phyloP scores from a whole-genome alignment of 2,113 vertebrate species.

The Carassius auratus region DNA sequence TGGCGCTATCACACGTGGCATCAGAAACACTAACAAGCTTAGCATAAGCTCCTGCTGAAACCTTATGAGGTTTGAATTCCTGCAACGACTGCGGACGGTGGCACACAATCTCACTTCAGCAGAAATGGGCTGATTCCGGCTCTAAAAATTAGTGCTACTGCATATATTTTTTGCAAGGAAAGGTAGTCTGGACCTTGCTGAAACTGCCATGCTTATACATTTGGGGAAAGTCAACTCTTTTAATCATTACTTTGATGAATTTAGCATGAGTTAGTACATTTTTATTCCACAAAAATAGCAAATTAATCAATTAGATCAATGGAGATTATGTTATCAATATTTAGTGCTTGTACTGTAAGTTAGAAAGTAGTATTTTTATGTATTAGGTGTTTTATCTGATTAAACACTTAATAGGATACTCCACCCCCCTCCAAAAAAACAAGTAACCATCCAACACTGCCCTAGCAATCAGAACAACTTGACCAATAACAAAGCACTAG shows the following conservation, averaged over 20 bases:
- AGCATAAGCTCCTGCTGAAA: constrained; percentile 98
- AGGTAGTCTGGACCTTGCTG: constrained; percentile 71
- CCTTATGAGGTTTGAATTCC: constrained; percentile 99
- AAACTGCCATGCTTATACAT: constrained; percentile 70
- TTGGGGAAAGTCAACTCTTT: constrained; percentile 66
- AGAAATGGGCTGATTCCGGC: constrained; percentile 83
- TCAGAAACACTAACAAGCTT: constrained; percentile 99
- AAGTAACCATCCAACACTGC: no score
- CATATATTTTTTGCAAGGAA: constrained; percentile 80
- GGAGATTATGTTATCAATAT: neutral
- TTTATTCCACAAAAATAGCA: neutral
- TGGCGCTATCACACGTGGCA: constrained; percentile 89
- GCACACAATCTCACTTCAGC: constrained; percentile 97
- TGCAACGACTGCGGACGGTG: constrained; percentile 92
- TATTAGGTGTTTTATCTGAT: neutral
- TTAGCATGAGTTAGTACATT: neutral
- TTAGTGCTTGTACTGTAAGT: neutral
- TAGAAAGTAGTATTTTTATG: neutral
- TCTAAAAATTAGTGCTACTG: constrained; percentile 80
- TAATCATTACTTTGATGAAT: constrained; percentile 69
- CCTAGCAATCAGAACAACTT: no score
- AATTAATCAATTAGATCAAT: neutral
- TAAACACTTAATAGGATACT: neutral
- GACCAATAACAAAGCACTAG: no score
- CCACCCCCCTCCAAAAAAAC: no score